Evolutionary conservation across 2,888 invertebrate genomes (phyloP).

Genomic region (Polymixis flavicincta): DNA sequence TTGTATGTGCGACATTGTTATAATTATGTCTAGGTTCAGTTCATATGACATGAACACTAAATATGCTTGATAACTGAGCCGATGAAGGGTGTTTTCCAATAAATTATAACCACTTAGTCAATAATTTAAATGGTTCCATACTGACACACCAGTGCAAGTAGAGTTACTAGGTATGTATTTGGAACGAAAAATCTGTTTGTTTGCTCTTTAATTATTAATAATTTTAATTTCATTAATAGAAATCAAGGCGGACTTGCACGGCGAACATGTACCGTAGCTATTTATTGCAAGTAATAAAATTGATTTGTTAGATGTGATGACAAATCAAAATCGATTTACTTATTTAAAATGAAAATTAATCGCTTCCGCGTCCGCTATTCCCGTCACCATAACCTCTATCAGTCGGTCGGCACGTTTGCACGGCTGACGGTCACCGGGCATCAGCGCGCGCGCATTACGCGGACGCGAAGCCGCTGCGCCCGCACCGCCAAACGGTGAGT

Average conservation of each 20-base stretch:
- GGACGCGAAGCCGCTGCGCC: slow-evolving; percentile 66
- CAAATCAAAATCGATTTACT: neutral
- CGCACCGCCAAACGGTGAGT: slow-evolving; percentile 58
- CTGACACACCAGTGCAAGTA: neutral
- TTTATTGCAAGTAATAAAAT: neutral
- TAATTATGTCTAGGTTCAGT: too few relatives aligned
- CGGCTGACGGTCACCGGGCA: slow-evolving; percentile 66
- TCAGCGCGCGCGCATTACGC: slow-evolving; percentile 69
- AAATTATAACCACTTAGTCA: too few relatives aligned
- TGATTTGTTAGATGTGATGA: neutral
- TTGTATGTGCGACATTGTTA: too few relatives aligned
- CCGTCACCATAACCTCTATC: slow-evolving; percentile 29
- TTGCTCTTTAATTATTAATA: neutral
- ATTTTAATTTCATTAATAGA: neutral
- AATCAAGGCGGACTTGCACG: neutral
- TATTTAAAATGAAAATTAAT: neutral
- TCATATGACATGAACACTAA: too few relatives aligned
- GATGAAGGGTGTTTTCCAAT: neutral
- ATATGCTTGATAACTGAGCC: neutral
- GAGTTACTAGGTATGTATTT: too few relatives aligned
- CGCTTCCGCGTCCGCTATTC: slow-evolving; percentile 36
- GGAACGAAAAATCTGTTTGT: neutral
- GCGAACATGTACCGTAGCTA: too few relatives aligned
- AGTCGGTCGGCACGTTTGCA: slow-evolving; percentile 68
- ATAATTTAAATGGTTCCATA: neutral